phyloP scores from a whole-genome alignment of 2,113 vertebrate species.

The Synodontis membranacea region DNA sequence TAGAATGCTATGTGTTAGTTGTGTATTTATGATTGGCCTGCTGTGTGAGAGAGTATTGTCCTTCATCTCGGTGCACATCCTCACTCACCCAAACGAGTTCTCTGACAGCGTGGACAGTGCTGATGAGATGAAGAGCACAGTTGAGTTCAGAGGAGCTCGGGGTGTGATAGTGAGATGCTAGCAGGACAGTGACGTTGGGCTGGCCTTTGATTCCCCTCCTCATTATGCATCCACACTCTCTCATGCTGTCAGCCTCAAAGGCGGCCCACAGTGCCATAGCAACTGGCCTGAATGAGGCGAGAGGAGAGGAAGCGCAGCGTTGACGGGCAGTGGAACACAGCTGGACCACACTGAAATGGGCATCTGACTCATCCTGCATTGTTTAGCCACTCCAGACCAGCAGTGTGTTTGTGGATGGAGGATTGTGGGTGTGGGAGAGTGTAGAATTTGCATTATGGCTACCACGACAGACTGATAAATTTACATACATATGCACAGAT shows the following conservation, averaged over 20 bases:
- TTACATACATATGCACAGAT: no score
- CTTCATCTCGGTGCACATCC: slow-evolving; percentile 31
- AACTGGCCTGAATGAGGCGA: slow-evolving; percentile 46
- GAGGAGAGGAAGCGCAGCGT: slow-evolving; percentile 3
- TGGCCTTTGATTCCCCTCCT: slow-evolving; percentile 39
- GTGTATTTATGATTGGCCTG: slow-evolving; percentile 15
- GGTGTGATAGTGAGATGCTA: slow-evolving; percentile 27
- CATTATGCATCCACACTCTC: slow-evolving; percentile 48
- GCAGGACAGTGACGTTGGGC: slow-evolving; percentile 13
- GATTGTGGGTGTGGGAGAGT: background rate
- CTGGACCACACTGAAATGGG: slow-evolving; percentile 65
- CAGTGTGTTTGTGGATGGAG: slow-evolving; percentile 48
- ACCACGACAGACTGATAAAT: background rate
- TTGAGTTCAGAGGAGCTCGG: background rate
- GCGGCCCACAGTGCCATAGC: slow-evolving; percentile 60
- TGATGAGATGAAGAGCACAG: slow-evolving; percentile 6
- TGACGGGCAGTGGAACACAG: slow-evolving; percentile 62
- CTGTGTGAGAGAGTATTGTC: slow-evolving; percentile 14
- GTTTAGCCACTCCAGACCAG: slow-evolving; percentile 53
- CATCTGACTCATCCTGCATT: slow-evolving; percentile 61
- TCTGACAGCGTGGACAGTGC: slow-evolving; percentile 6
- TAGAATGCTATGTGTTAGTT: background rate
- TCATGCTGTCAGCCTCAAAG: slow-evolving; percentile 67
- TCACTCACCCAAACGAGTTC: slow-evolving; percentile 15
- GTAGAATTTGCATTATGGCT: background rate